Evolutionary conservation across 1,140 invertebrate genomes (phyloP), one percentile per base, ranked within the genome.

Genomic region (Ceratina calcarata): DNA sequence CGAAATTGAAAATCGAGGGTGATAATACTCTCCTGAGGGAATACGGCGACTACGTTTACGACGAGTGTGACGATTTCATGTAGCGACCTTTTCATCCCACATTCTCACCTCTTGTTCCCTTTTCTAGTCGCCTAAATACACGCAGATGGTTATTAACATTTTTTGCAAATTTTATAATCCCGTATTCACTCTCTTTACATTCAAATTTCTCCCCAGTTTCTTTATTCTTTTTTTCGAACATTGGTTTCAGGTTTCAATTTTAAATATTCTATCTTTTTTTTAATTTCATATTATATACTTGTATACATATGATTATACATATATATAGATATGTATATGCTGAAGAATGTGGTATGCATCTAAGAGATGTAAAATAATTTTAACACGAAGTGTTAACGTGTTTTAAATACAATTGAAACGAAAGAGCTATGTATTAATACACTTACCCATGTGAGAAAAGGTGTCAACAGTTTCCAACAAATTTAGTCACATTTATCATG

Each of bases 1-100:
- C 95, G 1, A 96, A 96, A 90, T 93, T 97, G 86, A 96, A 95
- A 92, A 93, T 97, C 55, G 96, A 96, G 86, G 95, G 95, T 67
- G 95, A 96, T 83, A 96, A 96, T 93, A 93, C 94, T 81, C 93
- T 94, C 79, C 89, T 92, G 13, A 94, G 91, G 80, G 94, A 94
- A 87, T 95, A 95, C 83, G 94, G 93, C 82, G 94, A 93, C 78
- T 94, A 94, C 82, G 89, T 91, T 45, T 93, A 93, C 80, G 93
- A 91, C 77, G 95, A 95, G 73, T 95, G 93, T 79, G 94, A 95
- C 87, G 95, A 95, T 87, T 96, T 95, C 86, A 96, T 96, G 95
- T 95, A 95, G 94, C 93, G 92, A 89, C 88, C 88, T 90, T 90
- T 85, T 71, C 69, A 72, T 55, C 83, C 87, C 64, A 51, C 55